These are phyloP conservation scores for Oscheius onirici DNA, from an alignment of 2,888 invertebrate species.

Conservation along the genomic window DNA sequence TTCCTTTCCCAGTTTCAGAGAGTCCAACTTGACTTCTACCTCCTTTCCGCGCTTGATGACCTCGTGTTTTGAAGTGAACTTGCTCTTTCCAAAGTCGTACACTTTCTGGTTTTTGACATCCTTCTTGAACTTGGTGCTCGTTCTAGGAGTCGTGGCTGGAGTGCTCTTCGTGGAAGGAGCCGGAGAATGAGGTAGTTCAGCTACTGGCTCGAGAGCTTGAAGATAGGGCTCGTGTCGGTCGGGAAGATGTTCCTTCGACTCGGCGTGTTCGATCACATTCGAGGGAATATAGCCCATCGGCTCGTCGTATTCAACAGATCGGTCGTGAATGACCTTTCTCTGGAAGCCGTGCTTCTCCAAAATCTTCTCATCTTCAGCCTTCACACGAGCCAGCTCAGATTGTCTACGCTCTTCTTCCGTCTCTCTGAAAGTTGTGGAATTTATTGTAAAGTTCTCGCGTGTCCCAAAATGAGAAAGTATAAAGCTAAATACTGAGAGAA, in stretches of 20 bases:
- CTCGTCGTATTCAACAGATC: constrained; percentile 51
- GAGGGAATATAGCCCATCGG: constrained; percentile 46
- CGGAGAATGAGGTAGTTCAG: constrained; percentile 57
- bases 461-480: too few relatives aligned
- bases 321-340: constrained; percentile 41
- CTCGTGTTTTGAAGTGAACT: constrained; percentile 69
- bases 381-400: constrained; percentile 52
- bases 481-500: too few relatives aligned
- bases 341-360: constrained; percentile 50
- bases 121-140: constrained; percentile 63
- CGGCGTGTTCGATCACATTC: constrained; percentile 43
- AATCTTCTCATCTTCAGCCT: constrained; percentile 58
- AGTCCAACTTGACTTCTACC: constrained; percentile 66
- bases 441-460: too few relatives aligned
- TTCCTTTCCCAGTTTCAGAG: constrained; percentile 68
- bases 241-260: constrained; percentile 16
- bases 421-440: not conserved
- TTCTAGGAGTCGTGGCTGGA: constrained; percentile 65
- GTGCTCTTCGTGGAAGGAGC: constrained; percentile 58
- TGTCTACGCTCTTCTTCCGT: constrained; percentile 42
- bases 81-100: constrained; percentile 69
- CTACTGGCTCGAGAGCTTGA: constrained; percentile 42
- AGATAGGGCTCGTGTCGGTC: constrained; percentile 11
- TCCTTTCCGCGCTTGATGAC: constrained; percentile 59
- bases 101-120: constrained; percentile 27